Base-by-base conservation (phyloP, 1,140 invertebrate species). In the Drosophila kohkoa region DNA sequence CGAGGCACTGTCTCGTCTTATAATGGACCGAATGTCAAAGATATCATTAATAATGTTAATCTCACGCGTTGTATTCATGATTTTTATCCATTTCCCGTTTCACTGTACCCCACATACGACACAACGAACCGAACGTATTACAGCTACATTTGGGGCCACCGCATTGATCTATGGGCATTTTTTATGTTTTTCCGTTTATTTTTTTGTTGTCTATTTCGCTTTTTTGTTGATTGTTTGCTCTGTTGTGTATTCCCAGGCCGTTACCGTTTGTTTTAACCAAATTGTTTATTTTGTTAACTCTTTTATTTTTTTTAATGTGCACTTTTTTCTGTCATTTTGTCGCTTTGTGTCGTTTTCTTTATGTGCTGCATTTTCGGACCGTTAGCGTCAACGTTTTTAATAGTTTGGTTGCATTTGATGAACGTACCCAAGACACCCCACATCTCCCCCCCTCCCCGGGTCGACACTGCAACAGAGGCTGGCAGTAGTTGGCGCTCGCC, bases 381-480 rank as follows among this genome's bases (percentile, higher is more conserved):
- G 83, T 87, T 88, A 82, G 45, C 83, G 77, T 80, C 86, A 80
- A 82, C 77, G 75, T 73, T 82, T 82, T 79, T 71, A 74, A 87
- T 77, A 77, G 76, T 80, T 82, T 79, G 73, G 73, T 55, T 70
- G 73, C 79, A 77, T 79, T 79, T 87, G 83, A 87, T 73, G 63
- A 72, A 87, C 83, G 73, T 67, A 68, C 55, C 54, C 59, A 30
- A 25, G 20, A 25, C 20, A 25, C 20, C 20, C 20, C 20, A 25
- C 20, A 30, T 48, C 7, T 5, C 35, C 28, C 41, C 32, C n/a
- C 11, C 41, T 0, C 48, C n/a, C 0, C n/a, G 10, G 8, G 7
- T 7, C 38, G 13, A 16, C n/a, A 46, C 15, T 38, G 16, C 28
- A 20, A 20, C 20, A 4, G 20, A 3, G 20, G 20, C 20, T 25